Evolutionary conservation across 53 echinoderm and acorn worm species (phyloP).

Genomic region (Pentamera pediparva): DNA sequence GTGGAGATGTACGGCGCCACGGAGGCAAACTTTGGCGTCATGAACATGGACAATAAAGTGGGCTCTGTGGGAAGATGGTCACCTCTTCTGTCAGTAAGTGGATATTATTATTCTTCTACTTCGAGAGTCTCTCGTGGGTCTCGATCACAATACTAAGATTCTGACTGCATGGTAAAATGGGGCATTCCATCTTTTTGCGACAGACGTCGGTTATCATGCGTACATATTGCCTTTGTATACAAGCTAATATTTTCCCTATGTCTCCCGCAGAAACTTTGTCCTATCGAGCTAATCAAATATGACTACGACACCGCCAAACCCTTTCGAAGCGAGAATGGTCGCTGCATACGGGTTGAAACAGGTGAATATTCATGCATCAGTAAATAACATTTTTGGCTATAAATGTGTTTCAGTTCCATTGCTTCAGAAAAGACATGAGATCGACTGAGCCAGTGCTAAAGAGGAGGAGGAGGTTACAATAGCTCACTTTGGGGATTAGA

Average conservation of each 20-base stretch:
- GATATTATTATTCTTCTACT: too few species aligned
- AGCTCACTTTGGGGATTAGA: too few species aligned
- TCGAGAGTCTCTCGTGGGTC: too few species aligned
- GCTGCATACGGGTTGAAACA: constrained; percentile 64
- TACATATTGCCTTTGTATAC: too few species aligned
- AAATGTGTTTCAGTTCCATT: background rate
- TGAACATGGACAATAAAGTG: constrained; percentile 83
- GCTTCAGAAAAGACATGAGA: too few species aligned
- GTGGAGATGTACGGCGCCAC: constrained; percentile 95
- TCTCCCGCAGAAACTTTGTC: constrained; percentile 66
- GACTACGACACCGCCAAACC: constrained; percentile 82
- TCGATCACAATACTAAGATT: too few species aligned
- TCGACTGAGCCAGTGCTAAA: too few species aligned
- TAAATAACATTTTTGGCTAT: background rate
- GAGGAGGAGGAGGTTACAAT: too few species aligned
- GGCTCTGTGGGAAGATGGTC: constrained; percentile 95
- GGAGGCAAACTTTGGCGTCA: constrained; percentile 92
- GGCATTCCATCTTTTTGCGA: too few species aligned
- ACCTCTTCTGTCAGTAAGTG: constrained; percentile 66
- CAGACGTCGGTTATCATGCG: too few species aligned
- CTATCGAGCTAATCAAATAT: constrained; percentile 80
- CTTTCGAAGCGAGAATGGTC: constrained; percentile 62
- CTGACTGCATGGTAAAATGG: too few species aligned
- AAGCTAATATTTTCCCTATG: background rate
- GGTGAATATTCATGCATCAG: constrained; percentile 27